phyloP scores from a whole-genome alignment of 2,113 vertebrate species.

The Fregetta grallaria region DNA sequence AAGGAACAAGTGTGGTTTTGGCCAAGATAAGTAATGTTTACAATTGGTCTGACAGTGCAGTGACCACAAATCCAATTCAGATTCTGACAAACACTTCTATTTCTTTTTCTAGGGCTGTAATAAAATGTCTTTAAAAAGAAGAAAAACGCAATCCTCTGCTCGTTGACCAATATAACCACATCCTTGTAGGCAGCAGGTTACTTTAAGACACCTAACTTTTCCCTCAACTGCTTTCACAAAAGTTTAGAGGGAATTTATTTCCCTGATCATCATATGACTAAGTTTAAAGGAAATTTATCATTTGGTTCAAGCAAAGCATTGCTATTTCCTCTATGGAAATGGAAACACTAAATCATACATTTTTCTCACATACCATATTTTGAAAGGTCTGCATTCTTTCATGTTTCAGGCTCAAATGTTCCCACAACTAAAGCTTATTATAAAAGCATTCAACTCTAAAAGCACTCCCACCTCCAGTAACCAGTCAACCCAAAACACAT shows the following conservation, averaged over 20 bases:
- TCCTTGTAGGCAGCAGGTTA: not conserved
- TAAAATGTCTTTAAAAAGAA: not conserved
- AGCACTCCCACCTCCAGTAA: conserved; percentile 12
- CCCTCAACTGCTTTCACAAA: not conserved
- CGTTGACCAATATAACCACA: not conserved
- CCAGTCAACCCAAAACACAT: not conserved
- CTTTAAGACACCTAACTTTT: not conserved
- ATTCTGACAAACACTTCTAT: not conserved
- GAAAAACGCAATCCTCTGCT: not conserved
- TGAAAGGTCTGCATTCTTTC: conserved; percentile 57
- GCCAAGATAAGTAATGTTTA: not conserved
- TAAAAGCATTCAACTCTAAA: not conserved
- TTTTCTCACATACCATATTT: conserved; percentile 38
- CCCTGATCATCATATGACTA: not conserved
- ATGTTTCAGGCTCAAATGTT: conserved; percentile 30
- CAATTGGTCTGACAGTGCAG: not conserved
- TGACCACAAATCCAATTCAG: not conserved
- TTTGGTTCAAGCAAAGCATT: conserved; percentile 26
- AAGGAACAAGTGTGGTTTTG: not conserved
- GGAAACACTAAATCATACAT: conserved; percentile 59
- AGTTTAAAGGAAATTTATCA: conserved; percentile 32
- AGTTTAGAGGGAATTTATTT: not conserved
- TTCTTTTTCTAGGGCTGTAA: not conserved
- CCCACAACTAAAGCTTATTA: conserved; percentile 38
- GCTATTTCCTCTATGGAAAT: conserved; percentile 52